phyloP scores from a whole-genome alignment of 2,888 invertebrate species.

The Dicroscelio sp. region DNA sequence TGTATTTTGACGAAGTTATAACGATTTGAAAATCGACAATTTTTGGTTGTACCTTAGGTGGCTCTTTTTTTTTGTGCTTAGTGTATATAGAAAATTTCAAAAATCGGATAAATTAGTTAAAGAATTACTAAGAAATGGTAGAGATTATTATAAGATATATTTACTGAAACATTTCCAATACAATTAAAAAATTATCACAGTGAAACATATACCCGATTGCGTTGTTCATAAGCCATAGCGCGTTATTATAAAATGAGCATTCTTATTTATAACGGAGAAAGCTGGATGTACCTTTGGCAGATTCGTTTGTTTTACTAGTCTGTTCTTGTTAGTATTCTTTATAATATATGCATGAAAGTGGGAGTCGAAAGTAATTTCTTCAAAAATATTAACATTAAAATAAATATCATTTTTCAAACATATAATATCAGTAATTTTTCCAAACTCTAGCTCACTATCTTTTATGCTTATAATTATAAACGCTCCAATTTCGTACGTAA shows the following conservation, averaged over 20 bases:
- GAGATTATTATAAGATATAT: too few species aligned
- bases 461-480: neutral
- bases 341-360: neutral
- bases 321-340: neutral
- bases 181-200: too few species aligned
- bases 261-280: neutral
- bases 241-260: neutral
- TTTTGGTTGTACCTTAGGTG: too few species aligned
- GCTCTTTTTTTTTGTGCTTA: too few species aligned
- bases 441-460: slow-evolving; percentile 13
- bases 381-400: neutral
- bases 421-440: neutral
- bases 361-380: neutral
- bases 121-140: too few species aligned
- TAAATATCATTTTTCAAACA: neutral
- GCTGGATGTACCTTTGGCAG: neutral
- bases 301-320: neutral
- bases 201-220: too few species aligned
- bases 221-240: neutral
- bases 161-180: too few species aligned
- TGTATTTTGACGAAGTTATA: too few species aligned
- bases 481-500: neutral
- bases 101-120: too few species aligned
- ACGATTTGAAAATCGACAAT: too few species aligned
- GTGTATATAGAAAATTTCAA: too few species aligned